Evolutionary conservation across 2,797 vertebrate genomes (phyloP).

Genomic region (Enteromius unitaeniatus): DNA sequence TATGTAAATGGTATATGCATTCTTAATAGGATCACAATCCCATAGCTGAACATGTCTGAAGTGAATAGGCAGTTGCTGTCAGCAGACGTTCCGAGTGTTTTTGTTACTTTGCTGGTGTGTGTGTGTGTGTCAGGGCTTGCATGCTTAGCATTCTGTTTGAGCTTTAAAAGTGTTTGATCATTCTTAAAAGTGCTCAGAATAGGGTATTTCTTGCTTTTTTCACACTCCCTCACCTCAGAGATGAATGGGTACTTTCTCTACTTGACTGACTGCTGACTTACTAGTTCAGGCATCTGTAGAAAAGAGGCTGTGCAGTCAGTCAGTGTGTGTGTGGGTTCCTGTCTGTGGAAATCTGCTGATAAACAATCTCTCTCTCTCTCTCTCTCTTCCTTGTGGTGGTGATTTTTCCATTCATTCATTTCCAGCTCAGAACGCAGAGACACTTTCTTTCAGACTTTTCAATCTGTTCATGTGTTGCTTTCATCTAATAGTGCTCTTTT

Average conservation of each 20-base stretch:
- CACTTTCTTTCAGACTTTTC: conserved; percentile 22
- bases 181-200: conserved; percentile 40
- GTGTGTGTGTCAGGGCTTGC: background rate
- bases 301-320: conserved; percentile 29
- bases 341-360: conserved; percentile 40
- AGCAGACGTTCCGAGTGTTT: conserved; percentile 26
- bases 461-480: conserved; percentile 20
- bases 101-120: conserved; percentile 9
- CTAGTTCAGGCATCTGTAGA: conserved; percentile 39
- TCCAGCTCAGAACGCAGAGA: background rate
- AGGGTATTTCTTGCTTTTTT: conserved; percentile 20
- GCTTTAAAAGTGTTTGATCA: conserved; percentile 30
- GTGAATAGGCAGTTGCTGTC: background rate
- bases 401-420: conserved; percentile 32
- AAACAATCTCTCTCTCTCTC: conserved; percentile 35
- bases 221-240: conserved; percentile 6
- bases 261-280: conserved; percentile 43
- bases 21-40: background rate
- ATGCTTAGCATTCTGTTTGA: conserved; percentile 30
- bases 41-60: background rate
- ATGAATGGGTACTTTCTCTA: conserved; percentile 19
- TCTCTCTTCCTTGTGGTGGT: background rate
- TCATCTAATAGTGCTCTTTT: conserved; percentile 12
- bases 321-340: conserved; percentile 28
- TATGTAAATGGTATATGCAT: conserved; percentile 7